These are phyloP conservation scores for Acheta domesticus DNA, from an alignment of 2,888 invertebrate species.

Conservation along the genomic window DNA sequence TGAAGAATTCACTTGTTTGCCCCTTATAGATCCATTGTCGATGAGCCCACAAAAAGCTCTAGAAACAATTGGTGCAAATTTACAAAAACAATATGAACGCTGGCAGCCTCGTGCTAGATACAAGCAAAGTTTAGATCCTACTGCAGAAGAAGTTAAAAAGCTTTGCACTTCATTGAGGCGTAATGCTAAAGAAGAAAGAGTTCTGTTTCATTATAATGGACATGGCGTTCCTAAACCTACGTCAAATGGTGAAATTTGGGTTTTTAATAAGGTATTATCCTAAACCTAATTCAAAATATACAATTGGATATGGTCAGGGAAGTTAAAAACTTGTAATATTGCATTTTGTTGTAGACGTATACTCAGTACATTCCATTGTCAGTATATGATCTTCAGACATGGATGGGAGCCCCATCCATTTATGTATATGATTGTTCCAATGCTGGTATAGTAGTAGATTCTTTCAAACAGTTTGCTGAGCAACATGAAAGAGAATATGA, in stretches of 20 bases:
- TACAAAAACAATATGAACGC: conserved; percentile 95
- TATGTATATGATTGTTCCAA: conserved; percentile 99
- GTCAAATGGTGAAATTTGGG: conserved; percentile 98
- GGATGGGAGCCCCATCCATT: conserved; percentile 99
- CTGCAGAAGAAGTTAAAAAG: conserved; percentile 96
- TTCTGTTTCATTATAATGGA: conserved; percentile 98
- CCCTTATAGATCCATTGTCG: conserved; percentile 70
- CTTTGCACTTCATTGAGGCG: conserved; percentile 88
- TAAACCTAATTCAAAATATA: not conserved
- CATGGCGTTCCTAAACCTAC: conserved; percentile 99
- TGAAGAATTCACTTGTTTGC: too few species aligned
- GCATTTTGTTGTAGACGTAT: conserved; percentile 65
- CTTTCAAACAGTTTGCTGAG: conserved; percentile 82
- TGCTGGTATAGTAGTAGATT: conserved; percentile 93
- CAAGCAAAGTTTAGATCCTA: conserved; percentile 95
- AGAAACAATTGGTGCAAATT: conserved; percentile 83
- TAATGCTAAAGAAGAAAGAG: conserved; percentile 97
- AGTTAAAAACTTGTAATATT: too few species aligned
- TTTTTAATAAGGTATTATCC: conserved; percentile 83
- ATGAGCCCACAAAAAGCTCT: conserved; percentile 88
- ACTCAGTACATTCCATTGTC: conserved; percentile 99
- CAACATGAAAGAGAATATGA: conserved; percentile 84
- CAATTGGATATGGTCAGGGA: not conserved
- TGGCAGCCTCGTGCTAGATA: conserved; percentile 98
- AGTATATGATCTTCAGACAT: conserved; percentile 95